Evolutionary conservation across 2,797 vertebrate species (phyloP), one percentile per base, ranked within the genome.

Genomic region (Phrynocephalus vlangalii): DNA sequence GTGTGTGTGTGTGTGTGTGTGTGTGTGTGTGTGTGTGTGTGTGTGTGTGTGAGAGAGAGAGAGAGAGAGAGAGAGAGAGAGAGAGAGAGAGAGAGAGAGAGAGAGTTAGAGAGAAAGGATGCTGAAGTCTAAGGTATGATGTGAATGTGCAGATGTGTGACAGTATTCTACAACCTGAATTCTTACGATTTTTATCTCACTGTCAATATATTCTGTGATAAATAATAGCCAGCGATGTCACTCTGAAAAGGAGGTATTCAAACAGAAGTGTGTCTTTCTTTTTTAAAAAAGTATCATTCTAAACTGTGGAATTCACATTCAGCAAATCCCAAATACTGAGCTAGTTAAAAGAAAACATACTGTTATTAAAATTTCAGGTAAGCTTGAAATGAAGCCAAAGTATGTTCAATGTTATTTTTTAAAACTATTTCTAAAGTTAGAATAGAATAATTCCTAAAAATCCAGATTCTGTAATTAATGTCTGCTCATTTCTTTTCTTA

Each of bases 121-220:
- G 26, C 63, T 81, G 81, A 88, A 76, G 63, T 82, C 75, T 71
- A 82, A 60, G 50, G 60, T 77, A 88, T 44, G 13, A 38, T 76
- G 82, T n/a, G 2, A 66, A 44, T 56, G 81, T 85, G 73, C 30
- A 67, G 73, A 28, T 85, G 7, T 75, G 80, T 63, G 2, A 20
- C 60, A 82, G 44, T 85, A 76, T 77, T 81, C 22, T 77, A 77
- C 16, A 75, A 48, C 70, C 13, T 56, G 18, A 82, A 33, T 81
- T 85, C 9, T 70, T 33, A 18, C 30, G 1, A 24, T 82, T 85
- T 85, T 70, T 30, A 77, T 81, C 5, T 22, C 11, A 33, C 63
- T 71, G 56, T 79, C 71, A 56, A 67, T n/a, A 68, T 50, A 83
- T 72, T 79, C 50, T 79, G 48, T 79, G 8, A 84, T 79, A 73